These are phyloP conservation scores for Rotaria socialis DNA, from an alignment of 2,888 invertebrate species.

Conservation along the genomic window DNA sequence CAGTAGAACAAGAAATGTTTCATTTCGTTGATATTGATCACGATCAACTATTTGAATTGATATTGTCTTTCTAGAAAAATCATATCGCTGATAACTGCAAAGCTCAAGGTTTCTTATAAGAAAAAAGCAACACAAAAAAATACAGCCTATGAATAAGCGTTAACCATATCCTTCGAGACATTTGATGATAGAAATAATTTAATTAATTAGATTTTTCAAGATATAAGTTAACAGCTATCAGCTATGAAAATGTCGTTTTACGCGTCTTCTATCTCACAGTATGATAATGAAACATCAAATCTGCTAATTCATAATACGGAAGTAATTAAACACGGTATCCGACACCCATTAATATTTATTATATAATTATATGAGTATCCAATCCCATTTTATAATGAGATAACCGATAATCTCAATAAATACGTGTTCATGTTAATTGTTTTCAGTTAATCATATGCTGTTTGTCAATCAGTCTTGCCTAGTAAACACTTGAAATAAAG, in stretches of 20 bases:
- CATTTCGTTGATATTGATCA: slow-evolving; percentile 94
- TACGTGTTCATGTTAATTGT: not conserved
- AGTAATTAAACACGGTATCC: not conserved
- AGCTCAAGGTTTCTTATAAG: not conserved
- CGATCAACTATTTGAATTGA: slow-evolving; percentile 83
- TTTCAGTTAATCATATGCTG: not conserved
- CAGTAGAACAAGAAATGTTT: slow-evolving; percentile 83
- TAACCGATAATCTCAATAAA: not conserved
- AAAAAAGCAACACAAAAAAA: no score
- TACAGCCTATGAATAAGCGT: no score
- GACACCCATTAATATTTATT: not conserved
- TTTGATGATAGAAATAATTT: not conserved
- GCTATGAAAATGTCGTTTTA: not conserved
- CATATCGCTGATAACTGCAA: not conserved
- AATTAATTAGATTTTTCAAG: not conserved
- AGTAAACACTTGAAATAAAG: not conserved
- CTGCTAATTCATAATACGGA: not conserved
- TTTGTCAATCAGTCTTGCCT: not conserved
- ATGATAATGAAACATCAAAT: not conserved
- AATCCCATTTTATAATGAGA: not conserved
- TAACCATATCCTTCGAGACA: not conserved
- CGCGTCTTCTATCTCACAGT: not conserved
- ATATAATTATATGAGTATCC: not conserved
- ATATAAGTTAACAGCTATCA: not conserved
- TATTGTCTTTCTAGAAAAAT: slow-evolving; percentile 75